phyloP scores from a whole-genome alignment of 1,140 invertebrate species.

The Nymphalis io region DNA sequence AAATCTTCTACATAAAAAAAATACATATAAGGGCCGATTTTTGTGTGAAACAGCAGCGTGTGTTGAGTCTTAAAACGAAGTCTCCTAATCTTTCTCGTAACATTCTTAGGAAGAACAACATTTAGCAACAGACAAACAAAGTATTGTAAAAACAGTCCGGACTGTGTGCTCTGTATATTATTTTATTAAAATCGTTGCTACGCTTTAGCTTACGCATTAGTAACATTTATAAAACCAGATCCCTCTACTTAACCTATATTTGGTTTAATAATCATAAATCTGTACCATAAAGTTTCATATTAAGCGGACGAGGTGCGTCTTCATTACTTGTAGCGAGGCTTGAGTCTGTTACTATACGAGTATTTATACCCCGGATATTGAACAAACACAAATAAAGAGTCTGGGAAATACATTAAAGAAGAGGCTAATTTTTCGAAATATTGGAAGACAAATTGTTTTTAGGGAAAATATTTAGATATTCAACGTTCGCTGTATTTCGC shows the following conservation, averaged over 20 bases:
- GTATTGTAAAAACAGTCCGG: not conserved
- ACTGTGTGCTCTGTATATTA: not conserved
- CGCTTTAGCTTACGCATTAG: not conserved
- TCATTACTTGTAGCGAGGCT: slow-evolving; percentile 12
- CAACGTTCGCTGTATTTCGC: no score
- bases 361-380: not conserved
- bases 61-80: no score
- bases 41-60: no score
- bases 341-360: not conserved
- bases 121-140: not conserved
- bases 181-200: not conserved
- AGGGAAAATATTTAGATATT: no score
- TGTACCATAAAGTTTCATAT: slow-evolving; percentile 25
- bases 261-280: slow-evolving; percentile 38
- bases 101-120: not conserved
- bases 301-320: slow-evolving; percentile 9
- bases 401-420: not conserved
- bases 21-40: no score
- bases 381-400: not conserved
- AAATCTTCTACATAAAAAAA: no score
- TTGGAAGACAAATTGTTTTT: no score
- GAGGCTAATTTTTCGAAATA: no score
- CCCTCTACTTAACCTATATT: slow-evolving; percentile 34
- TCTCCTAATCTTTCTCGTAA: no score
- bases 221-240: slow-evolving; percentile 27